Base-by-base conservation (phyloP, 2,888 invertebrate genomes). In the Heteromurus nitidus region DNA sequence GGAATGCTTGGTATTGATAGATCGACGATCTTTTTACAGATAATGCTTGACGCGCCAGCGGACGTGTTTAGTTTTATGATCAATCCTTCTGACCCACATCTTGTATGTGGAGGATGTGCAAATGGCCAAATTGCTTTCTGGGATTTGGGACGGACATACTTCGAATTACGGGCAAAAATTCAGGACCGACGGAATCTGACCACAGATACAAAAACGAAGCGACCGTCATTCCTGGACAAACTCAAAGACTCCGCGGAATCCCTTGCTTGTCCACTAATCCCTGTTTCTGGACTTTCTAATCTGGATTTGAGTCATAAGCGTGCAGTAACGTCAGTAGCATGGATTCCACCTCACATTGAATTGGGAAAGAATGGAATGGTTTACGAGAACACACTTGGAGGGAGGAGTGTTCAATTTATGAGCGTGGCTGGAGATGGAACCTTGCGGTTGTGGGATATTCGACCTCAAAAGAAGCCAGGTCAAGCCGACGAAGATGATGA, bases 41-140 rank as follows among this genome's bases (percentile, higher is more conserved):
- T 86, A 24, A 85, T 86, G 85, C 74, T 86, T 42, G 86, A 86
- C 72, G 84, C 85, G 16, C 86, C 86, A 42, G 76, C 79, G 20
- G 86, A 86, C 62, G 85, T 86, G 2, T 86, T 85, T 31, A 85
- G 82, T 11, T 83, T 85, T 50, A 74, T 73, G 76, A 73, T 86
- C 2, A 85, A 85, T 55, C 86, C 86, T 2, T 84, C 85, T 0
- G 86, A 86, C 42, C 85, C 86, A 3, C 73, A 85, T 53, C 62
- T 86, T 16, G 82, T 86, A 18, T 84, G 85, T 42, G 87, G 87
- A 0, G 87, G 87, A 7, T 87, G 87, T 81, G 87, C 85, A 13
- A 87, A 86, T 62, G 87, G 87, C 3, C 87, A 87, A 76, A 83
- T 87, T 1, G 86, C 83, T n/a, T 73, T 87, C 0, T 87, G 87